Base-by-base conservation (phyloP, 2,888 invertebrate species). In the Spatulosminthurus flaviceps region DNA sequence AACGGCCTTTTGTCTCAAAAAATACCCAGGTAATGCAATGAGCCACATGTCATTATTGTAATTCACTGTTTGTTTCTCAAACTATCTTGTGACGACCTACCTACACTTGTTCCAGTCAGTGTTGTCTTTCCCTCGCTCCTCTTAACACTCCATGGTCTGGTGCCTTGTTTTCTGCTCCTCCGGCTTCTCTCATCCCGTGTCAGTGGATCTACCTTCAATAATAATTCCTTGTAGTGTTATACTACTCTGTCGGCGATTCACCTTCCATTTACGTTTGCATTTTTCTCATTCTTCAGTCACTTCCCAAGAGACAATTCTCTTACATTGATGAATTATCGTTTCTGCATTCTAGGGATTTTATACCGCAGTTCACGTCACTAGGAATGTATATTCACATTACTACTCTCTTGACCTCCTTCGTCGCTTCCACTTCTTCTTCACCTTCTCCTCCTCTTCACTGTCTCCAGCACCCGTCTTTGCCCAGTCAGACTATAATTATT, bases 41-140 rank as follows among this genome's bases (percentile, higher is more conserved):
- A 85, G 82, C 82, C 84, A 84, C 85, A 84, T 85, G 84, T 85
- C 84, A 84, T 85, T 85, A 85, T 85, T 84, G 85, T 85, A 84
- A 85, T 85, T 85, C 84, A 83, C 80, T 82, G 81, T 84, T 84
- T 83, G 83, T 84, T 84, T 83, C 83, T 83, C 82, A 80, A 72
- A 72, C 72, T 51, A 51, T 43, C 75, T 64, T 64, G 51, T 51
- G 75, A 64, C 75, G 75, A 75, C 64, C 66, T 64, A 64, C 64
- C 75, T 75, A 28, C 64, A 67, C 75, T 75, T 42, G 64, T 74
- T n/a, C 24, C 72, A 19, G 22, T 72, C 72, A 51, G 51, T n/a
- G 29, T 69, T 29, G 19, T 69, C 34, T 34, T 69, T 26, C 28
- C 34, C 51, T 51, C 51, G 51, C 51, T 51, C 51, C 51, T 51